phyloP scores from a whole-genome alignment of 2,113 vertebrate genomes.

The Poeciliopsis turrubarensis region DNA sequence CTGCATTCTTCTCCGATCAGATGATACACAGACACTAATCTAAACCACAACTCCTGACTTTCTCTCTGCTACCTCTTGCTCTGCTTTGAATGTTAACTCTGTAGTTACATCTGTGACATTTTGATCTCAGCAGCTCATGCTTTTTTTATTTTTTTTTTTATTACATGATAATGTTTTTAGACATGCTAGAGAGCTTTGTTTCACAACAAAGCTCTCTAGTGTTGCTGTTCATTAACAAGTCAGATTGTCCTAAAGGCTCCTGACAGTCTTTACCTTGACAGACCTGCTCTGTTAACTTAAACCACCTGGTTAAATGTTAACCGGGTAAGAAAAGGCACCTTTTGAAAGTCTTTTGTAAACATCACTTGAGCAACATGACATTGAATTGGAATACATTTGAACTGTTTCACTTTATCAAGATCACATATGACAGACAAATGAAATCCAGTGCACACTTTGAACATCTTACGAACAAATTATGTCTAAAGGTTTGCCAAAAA shows the following conservation, averaged over 20 bases:
- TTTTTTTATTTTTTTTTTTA: neutral
- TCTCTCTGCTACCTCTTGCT: slow-evolving; percentile 3
- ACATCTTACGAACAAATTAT: neutral
- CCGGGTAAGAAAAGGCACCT: neutral
- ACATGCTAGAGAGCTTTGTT: too few relatives aligned
- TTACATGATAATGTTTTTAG: neutral
- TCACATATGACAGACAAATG: neutral
- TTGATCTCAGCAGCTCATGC: neutral
- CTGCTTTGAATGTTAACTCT: neutral
- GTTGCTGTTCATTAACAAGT: neutral
- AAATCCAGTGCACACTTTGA: neutral
- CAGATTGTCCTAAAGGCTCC: neutral
- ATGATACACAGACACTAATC: slow-evolving; percentile 62
- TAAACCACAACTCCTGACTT: slow-evolving; percentile 58
- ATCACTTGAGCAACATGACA: slow-evolving; percentile 31
- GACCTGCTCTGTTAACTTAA: neutral
- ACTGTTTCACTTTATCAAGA: neutral
- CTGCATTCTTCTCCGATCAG: slow-evolving; percentile 66
- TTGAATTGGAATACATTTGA: neutral
- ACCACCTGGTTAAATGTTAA: slow-evolving; percentile 47
- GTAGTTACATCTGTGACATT: neutral
- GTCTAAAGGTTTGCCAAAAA: neutral
- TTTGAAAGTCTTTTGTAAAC: slow-evolving; percentile 47
- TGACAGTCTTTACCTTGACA: slow-evolving; percentile 7
- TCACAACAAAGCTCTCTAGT: too few relatives aligned